These are phyloP conservation scores for Ctenoplectra terminalis DNA, from an alignment of 1,140 invertebrate genomes.

Conservation along the genomic window DNA sequence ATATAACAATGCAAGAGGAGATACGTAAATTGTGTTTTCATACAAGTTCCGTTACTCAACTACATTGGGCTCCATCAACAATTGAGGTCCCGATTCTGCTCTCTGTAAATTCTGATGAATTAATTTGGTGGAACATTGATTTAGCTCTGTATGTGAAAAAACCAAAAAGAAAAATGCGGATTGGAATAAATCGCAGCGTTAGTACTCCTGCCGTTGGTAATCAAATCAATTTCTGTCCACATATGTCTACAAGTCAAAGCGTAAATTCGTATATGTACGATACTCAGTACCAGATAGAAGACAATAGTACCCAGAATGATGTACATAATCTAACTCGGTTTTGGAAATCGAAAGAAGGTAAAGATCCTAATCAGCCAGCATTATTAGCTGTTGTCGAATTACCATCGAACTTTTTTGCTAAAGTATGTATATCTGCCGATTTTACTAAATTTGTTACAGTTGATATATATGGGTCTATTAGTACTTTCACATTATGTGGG, in stretches of 20 bases:
- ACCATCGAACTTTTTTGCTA: slow-evolving; percentile 70
- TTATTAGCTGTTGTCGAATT: slow-evolving; percentile 73
- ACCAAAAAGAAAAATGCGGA: slow-evolving; percentile 65
- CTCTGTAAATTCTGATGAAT: slow-evolving; percentile 74
- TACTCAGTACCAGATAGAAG: slow-evolving; percentile 29
- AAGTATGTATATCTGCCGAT: slow-evolving; percentile 76
- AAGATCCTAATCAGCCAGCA: slow-evolving; percentile 65
- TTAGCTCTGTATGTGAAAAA: slow-evolving; percentile 56
- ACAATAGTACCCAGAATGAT: background rate
- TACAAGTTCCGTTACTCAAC: slow-evolving; percentile 67
- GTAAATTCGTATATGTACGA: background rate
- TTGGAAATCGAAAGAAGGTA: slow-evolving; percentile 72
- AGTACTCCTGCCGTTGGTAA: slow-evolving; percentile 66
- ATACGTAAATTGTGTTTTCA: slow-evolving; percentile 69
- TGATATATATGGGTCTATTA: slow-evolving; percentile 77
- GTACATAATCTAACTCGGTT: slow-evolving; percentile 24
- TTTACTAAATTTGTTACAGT: slow-evolving; percentile 78
- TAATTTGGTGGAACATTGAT: slow-evolving; percentile 78
- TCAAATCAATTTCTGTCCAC: slow-evolving; percentile 10
- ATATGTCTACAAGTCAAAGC: slow-evolving; percentile 34
- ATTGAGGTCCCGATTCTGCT: slow-evolving; percentile 73
- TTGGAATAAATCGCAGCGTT: slow-evolving; percentile 70
- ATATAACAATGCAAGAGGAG: slow-evolving; percentile 58
- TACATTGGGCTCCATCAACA: slow-evolving; percentile 74
- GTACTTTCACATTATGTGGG: slow-evolving; percentile 69